A percentile compares a stretch with the other conserved stretches of the same genome.
phyloP scores from a whole-genome alignment of 2,797 vertebrate genomes.

The Melanotaenia nigrans region DNA sequence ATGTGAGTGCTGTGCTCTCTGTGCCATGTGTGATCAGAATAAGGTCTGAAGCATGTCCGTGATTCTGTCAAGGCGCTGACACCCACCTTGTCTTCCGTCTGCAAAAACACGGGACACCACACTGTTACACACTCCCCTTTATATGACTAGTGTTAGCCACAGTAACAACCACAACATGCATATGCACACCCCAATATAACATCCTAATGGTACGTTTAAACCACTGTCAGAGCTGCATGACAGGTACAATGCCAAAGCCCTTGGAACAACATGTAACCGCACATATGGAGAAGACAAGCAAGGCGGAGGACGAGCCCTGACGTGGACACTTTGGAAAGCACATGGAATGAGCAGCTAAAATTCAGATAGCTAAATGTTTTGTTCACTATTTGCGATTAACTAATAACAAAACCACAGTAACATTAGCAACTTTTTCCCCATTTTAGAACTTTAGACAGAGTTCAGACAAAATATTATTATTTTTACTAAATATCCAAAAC shows the following conservation, averaged over 20 bases:
- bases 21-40: constrained; percentile 64
- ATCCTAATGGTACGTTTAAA: constrained; percentile 37
- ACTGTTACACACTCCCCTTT: constrained; percentile 74
- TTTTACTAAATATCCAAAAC: constrained; percentile 19
- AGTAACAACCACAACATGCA: constrained; percentile 55
- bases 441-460: constrained; percentile 7
- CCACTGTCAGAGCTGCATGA: constrained; percentile 49
- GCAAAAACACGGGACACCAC: constrained; percentile 85
- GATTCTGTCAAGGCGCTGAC: constrained; percentile 78
- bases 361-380: not conserved
- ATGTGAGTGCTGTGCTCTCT: constrained; percentile 23
- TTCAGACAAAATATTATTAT: constrained; percentile 5
- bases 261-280: constrained; percentile 61
- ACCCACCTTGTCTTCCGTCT: constrained; percentile 89
- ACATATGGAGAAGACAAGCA: constrained; percentile 66
- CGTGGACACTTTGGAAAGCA: constrained; percentile 70
- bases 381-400: constrained; percentile 2
- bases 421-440: not conserved
- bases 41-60: constrained; percentile 79
- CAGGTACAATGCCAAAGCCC: constrained; percentile 51
- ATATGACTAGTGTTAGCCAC: constrained; percentile 38
- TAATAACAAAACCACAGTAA: constrained; percentile 1
- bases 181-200: constrained; percentile 30
- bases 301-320: constrained; percentile 59
- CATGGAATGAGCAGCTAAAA: constrained; percentile 56